phyloP scores from a whole-genome alignment of 1,140 invertebrate genomes.

The Drosophila busckii region DNA sequence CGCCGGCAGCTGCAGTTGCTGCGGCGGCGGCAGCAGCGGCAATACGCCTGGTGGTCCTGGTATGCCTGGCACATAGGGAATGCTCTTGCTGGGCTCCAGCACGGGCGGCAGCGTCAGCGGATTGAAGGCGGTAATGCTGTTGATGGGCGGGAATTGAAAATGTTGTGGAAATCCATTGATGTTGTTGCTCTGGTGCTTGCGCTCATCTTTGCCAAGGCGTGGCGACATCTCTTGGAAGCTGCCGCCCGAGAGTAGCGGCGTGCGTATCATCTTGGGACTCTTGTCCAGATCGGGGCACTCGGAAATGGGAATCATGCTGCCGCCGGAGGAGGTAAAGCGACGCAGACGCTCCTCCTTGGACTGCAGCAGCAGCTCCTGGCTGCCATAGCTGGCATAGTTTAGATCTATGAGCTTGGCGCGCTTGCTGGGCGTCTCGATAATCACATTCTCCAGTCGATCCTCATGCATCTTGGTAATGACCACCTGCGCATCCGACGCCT shows the following conservation, averaged over 20 bases:
- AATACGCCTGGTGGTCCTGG: slow-evolving; percentile 86
- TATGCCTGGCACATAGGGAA: slow-evolving; percentile 91
- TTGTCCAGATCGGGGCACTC: slow-evolving; percentile 70
- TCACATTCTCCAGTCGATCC: slow-evolving; percentile 40
- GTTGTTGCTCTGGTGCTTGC: slow-evolving; percentile 16
- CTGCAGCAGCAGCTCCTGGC: slow-evolving; percentile 4
- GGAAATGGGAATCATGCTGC: slow-evolving; percentile 71
- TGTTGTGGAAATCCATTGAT: slow-evolving; percentile 71
- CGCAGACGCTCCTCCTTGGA: slow-evolving; percentile 64
- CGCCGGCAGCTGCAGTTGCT: slow-evolving; percentile 49
- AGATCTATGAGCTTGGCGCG: slow-evolving; percentile 24
- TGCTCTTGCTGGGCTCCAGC: slow-evolving; percentile 84
- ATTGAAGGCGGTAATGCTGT: slow-evolving; percentile 75
- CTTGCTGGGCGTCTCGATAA: slow-evolving; percentile 27
- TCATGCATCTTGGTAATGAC: slow-evolving; percentile 78
- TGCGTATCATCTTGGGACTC: slow-evolving; percentile 73
- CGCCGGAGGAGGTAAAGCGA: slow-evolving; percentile 69
- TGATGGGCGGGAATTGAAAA: slow-evolving; percentile 82
- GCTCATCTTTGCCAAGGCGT: slow-evolving; percentile 39
- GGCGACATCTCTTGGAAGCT: slow-evolving; percentile 72
- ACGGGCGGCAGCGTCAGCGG: too few relatives aligned
- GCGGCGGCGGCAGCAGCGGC: slow-evolving; percentile 47
- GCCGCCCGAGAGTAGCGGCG: slow-evolving; percentile 66
- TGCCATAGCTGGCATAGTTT: slow-evolving; percentile 6
- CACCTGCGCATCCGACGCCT: slow-evolving; percentile 58